Evolutionary conservation across 1,140 invertebrate genomes (phyloP).

Genomic region (Listronotus oregonensis): DNA sequence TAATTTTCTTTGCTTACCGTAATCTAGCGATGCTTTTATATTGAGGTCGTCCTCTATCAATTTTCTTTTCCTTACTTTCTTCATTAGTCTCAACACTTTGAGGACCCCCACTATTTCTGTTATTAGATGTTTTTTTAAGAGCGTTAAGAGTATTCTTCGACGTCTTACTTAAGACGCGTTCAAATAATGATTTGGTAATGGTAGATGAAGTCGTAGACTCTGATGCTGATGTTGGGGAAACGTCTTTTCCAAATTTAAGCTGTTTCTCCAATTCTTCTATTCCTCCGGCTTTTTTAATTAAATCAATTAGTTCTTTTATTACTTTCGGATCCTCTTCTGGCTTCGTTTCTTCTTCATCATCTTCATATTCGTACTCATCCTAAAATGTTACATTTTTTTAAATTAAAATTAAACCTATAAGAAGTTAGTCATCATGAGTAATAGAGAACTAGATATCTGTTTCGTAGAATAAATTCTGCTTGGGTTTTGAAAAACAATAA

Average conservation of each 20-base stretch:
- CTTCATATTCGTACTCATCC: slow-evolving; percentile 70
- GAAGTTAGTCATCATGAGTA: no score
- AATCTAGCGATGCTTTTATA: slow-evolving; percentile 53
- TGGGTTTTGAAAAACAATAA: no score
- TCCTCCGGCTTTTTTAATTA: slow-evolving; percentile 84
- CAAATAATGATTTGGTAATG: slow-evolving; percentile 74
- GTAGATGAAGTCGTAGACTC: slow-evolving; percentile 61
- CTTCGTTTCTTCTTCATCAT: slow-evolving; percentile 56
- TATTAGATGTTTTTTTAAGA: slow-evolving; percentile 20
- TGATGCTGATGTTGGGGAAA: slow-evolving; percentile 44
- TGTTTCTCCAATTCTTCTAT: slow-evolving; percentile 82
- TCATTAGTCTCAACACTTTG: slow-evolving; percentile 72
- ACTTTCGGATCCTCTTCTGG: slow-evolving; percentile 79
- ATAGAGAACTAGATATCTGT: no score
- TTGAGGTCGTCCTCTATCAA: slow-evolving; percentile 64
- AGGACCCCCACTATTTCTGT: slow-evolving; percentile 66
- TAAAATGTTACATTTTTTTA: slow-evolving; percentile 47
- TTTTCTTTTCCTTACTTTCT: slow-evolving; percentile 52
- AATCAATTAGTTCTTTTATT: slow-evolving; percentile 80
- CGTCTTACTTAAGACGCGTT: slow-evolving; percentile 65
- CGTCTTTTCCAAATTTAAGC: slow-evolving; percentile 63
- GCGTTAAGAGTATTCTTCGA: slow-evolving; percentile 38
- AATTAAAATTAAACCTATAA: no score
- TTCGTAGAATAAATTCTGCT: no score
- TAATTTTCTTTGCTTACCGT: slow-evolving; percentile 13